phyloP scores from a whole-genome alignment of 2,888 invertebrate species.

The Leptinotarsa juncta region DNA sequence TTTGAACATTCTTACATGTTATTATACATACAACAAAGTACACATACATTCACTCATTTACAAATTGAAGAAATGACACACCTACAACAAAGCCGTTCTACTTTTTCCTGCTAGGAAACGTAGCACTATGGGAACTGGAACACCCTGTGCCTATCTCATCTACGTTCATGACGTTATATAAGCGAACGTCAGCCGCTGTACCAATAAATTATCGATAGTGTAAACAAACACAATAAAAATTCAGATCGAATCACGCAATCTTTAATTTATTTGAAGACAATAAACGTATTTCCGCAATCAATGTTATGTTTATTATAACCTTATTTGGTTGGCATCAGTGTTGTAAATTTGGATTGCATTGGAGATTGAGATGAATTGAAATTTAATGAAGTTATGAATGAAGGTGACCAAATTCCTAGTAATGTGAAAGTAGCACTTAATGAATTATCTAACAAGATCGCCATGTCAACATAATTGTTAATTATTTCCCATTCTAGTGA shows the following conservation, averaged over 20 bases:
- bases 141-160: constrained; percentile 13
- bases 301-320: constrained; percentile 19
- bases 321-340: constrained; percentile 18
- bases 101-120: not conserved
- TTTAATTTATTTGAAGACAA: constrained; percentile 32
- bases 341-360: constrained; percentile 7
- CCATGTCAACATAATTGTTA: too few relatives aligned
- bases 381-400: constrained; percentile 6
- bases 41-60: too few relatives aligned
- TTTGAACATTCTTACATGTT: too few relatives aligned
- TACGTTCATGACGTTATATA: constrained; percentile 36
- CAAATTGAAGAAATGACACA: not conserved
- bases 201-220: constrained; percentile 37
- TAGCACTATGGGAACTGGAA: constrained; percentile 4
- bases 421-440: too few relatives aligned
- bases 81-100: not conserved
- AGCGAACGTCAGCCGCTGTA: constrained; percentile 29
- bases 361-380: constrained; percentile 15
- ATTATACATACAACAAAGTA: too few relatives aligned
- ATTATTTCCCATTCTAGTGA: too few relatives aligned
- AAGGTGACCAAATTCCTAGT: too few relatives aligned
- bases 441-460: too few relatives aligned
- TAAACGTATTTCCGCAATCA: constrained; percentile 25
- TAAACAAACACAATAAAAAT: constrained; percentile 41
- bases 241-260: constrained; percentile 30